phyloP scores from a whole-genome alignment of 1,140 invertebrate species.

The Ectropis grisescens region DNA sequence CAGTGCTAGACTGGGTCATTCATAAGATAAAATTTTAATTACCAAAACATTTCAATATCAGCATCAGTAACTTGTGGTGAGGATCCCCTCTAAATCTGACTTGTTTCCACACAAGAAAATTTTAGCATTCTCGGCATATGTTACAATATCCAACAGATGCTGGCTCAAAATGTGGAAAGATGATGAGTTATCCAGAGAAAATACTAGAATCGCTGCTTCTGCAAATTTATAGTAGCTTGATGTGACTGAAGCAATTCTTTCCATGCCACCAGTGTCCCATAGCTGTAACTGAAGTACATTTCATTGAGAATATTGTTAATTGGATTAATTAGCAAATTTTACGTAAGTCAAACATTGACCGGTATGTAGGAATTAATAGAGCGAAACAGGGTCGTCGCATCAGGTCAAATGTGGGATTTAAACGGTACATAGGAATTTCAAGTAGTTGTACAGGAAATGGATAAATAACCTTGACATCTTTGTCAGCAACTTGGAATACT shows the following conservation, averaged over 20 bases:
- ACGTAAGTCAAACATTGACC: no score
- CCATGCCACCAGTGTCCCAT: slow-evolving; percentile 96
- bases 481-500: slow-evolving; percentile 80
- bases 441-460: no score
- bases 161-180: slow-evolving; percentile 94
- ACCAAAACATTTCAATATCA: slow-evolving; percentile 94
- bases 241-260: slow-evolving; percentile 92
- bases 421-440: no score
- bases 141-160: slow-evolving; percentile 91
- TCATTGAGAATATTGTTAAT: no score
- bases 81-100: slow-evolving; percentile 80
- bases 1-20: no score
- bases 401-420: no score
- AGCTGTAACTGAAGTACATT: slow-evolving; percentile 80
- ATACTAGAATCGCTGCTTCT: slow-evolving; percentile 91
- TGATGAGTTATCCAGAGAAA: slow-evolving; percentile 89
- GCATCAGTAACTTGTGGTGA: slow-evolving; percentile 85
- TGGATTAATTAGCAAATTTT: no score
- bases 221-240: slow-evolving; percentile 95
- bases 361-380: no score
- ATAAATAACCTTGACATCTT: slow-evolving; percentile 84
- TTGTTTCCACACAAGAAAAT: slow-evolving; percentile 95
- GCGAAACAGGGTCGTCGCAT: no score
- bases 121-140: slow-evolving; percentile 93
- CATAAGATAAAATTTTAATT: no score